phyloP scores from a whole-genome alignment of 2,113 vertebrate genomes.

The Aythya baeri region DNA sequence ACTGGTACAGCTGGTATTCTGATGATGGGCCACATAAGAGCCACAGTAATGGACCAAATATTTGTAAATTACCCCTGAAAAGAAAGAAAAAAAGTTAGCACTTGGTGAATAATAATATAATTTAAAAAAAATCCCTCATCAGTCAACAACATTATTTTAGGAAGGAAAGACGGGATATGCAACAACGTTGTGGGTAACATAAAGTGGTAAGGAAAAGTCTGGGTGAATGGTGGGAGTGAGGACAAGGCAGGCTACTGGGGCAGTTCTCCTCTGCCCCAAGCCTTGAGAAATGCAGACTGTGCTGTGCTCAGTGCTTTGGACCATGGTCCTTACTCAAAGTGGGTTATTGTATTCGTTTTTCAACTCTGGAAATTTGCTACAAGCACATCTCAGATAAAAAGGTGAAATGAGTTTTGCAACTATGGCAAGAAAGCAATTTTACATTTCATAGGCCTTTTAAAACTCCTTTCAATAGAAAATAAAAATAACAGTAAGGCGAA shows the following conservation, averaged over 20 bases:
- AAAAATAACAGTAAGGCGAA: slow-evolving; percentile 49
- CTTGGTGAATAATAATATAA: background rate
- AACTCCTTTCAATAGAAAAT: slow-evolving; percentile 61
- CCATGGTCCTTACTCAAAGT: background rate
- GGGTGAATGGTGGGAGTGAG: accelerated
- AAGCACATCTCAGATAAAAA: slow-evolving; percentile 49
- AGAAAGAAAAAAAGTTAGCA: background rate
- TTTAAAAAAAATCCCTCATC: background rate
- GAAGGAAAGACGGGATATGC: background rate
- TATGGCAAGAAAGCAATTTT: slow-evolving; percentile 63
- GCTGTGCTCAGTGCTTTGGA: background rate
- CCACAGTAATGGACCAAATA: background rate
- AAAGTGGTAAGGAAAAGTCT: background rate
- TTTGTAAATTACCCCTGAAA: background rate
- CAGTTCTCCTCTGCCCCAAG: accelerated
- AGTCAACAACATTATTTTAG: background rate
- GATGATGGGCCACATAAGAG: background rate
- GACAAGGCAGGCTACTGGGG: background rate
- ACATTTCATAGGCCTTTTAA: slow-evolving; percentile 63
- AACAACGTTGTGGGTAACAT: background rate
- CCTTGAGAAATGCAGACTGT: background rate
- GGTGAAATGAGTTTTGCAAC: slow-evolving; percentile 58
- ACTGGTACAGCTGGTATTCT: background rate
- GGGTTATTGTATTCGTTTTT: background rate
- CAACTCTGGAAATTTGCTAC: slow-evolving; percentile 38